phyloP scores from a whole-genome alignment of 92 coral and sea anemone species.

The Siderastrea siderea region DNA sequence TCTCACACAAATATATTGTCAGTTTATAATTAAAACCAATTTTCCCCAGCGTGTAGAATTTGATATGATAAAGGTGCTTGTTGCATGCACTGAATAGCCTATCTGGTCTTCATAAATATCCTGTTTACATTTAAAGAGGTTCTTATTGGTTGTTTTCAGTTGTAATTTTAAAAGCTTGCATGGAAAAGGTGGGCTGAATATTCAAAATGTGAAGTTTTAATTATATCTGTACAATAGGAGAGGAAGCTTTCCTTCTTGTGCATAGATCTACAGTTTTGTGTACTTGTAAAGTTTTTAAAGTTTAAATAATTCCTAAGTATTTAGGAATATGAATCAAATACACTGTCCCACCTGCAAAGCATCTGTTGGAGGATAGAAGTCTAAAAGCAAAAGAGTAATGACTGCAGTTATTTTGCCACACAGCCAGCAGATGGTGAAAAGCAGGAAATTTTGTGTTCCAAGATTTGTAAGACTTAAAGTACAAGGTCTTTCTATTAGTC shows the following conservation, averaged over 20 bases:
- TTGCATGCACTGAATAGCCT: neutral
- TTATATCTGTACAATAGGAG: neutral
- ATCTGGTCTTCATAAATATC: neutral
- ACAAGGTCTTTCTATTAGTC: neutral
- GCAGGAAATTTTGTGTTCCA: neutral
- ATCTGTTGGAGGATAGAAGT: neutral
- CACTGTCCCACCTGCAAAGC: neutral
- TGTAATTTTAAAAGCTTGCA: neutral
- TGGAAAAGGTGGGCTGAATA: neutral
- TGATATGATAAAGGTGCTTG: no score
- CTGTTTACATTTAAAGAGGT: neutral
- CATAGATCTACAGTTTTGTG: no score
- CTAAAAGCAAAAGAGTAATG: neutral
- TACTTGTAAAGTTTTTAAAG: neutral
- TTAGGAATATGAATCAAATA: no score
- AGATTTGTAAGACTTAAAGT: slow-evolving; percentile 18
- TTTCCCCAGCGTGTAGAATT: no score
- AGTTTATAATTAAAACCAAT: no score
- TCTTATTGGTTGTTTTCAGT: neutral
- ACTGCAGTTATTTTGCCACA: neutral
- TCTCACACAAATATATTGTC: no score
- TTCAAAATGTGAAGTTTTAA: neutral
- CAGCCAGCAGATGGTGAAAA: slow-evolving; percentile 5
- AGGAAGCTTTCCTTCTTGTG: no score
- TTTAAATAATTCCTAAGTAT: neutral